Evolutionary conservation across 2,888 invertebrate species (phyloP).

Genomic region (Nemotelus nigrinus): DNA sequence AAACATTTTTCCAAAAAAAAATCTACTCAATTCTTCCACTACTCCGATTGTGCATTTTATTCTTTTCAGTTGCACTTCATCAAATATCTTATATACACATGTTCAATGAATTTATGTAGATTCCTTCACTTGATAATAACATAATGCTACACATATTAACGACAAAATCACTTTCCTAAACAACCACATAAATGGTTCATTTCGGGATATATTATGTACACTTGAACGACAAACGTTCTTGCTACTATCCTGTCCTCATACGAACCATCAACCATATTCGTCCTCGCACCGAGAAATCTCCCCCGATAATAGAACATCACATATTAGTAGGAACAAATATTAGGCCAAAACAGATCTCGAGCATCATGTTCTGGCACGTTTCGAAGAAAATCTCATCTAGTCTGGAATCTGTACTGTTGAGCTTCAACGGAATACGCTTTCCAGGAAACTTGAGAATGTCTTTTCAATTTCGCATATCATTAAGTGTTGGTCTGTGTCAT

Average conservation of each 20-base stretch:
- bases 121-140: no score
- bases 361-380: constrained; percentile 1
- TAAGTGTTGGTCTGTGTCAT: neutral
- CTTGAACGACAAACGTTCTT: no score
- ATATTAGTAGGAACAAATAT: neutral
- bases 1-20: no score
- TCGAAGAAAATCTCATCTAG: neutral
- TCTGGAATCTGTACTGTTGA: neutral
- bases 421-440: neutral
- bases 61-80: no score
- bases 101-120: no score
- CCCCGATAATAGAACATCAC: neutral
- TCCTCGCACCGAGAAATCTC: neutral
- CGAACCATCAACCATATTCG: neutral
- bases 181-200: no score
- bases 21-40: no score
- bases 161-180: no score
- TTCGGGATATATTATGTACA: no score
- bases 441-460: neutral
- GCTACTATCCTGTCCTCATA: neutral
- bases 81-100: no score
- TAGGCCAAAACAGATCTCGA: neutral
- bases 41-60: no score
- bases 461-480: constrained; percentile 19
- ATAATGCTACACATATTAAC: no score